These are phyloP conservation scores for Tiliacea citrago DNA, from an alignment of 2,888 invertebrate genomes.

Conservation along the genomic window DNA sequence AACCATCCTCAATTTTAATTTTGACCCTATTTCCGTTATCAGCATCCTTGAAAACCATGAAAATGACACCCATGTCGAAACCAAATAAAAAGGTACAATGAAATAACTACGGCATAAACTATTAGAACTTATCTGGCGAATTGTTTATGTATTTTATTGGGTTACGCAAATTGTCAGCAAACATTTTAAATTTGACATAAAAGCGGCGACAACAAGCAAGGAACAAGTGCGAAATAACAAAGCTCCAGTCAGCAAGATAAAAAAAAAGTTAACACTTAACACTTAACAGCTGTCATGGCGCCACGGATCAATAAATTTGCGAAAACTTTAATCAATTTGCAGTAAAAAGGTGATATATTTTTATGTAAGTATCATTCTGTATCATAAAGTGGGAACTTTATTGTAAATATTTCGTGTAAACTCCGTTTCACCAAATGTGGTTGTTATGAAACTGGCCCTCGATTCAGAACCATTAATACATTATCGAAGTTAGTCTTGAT, in stretches of 20 bases:
- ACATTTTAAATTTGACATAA: background rate
- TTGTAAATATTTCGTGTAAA: constrained; percentile 10
- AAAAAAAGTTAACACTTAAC: constrained; percentile 24
- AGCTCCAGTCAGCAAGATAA: background rate
- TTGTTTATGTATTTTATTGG: background rate
- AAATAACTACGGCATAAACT: too few relatives aligned
- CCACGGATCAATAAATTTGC: constrained; percentile 22
- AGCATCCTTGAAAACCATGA: too few relatives aligned
- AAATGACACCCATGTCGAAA: too few relatives aligned
- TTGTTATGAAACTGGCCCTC: constrained; percentile 2
- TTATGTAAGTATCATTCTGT: background rate
- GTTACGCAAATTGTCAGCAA: background rate
- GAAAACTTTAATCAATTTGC: constrained; percentile 7
- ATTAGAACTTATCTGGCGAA: too few relatives aligned
- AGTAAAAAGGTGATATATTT: constrained; percentile 4
- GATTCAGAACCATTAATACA: too few relatives aligned
- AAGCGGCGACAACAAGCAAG: background rate
- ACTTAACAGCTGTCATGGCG: background rate
- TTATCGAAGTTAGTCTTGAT: background rate
- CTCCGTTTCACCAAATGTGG: background rate
- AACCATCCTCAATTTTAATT: too few relatives aligned
- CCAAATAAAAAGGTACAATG: too few relatives aligned
- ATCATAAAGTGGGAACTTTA: constrained; percentile 11
- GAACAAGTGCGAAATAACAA: background rate
- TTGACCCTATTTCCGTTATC: too few relatives aligned